Evolutionary conservation across 2,797 vertebrate species (phyloP), one percentile per base, ranked within the genome.

Genomic region (Microctenopoma steveboyesi): DNA sequence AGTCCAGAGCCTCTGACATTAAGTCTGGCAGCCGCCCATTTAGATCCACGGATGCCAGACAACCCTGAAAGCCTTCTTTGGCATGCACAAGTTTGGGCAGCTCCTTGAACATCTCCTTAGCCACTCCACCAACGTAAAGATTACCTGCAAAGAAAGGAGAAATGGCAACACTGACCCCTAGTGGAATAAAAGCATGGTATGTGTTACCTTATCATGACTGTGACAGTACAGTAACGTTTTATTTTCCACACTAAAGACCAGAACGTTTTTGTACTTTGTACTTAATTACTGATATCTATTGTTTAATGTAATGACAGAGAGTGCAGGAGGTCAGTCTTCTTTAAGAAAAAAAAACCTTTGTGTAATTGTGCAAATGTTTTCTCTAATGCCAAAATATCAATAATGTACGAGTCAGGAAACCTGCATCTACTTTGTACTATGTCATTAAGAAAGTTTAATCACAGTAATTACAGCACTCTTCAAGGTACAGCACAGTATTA

Each of bases 31-130:
- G 96, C 2, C 96, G 94, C 74, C 97, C 96, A 0, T 99, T 99
- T 85, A 99, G 92, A 88, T 99, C 97, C 64, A 99, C 94, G 0
- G 97, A 98, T 5, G 97, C 97, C 85, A 99, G 92, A 76, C 97
- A 99, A 78, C 97, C 97, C 83, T 99, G 97, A 89, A 99, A 99
- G 3, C 97, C 97, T 81, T 98, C 97, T 79, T 96, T 98, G 70
- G 97, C 96, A 0, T 98, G 96, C 37, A 99, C 97, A 28, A 99
- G 91, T 84, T 98, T 99, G 14, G 97, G 97, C 76, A 99, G 92
- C 39, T 97, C 96, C 84, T 97, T 98, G 86, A 92, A 98, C 87
- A 95, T 96, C 76, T 98, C 96, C 92, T 98, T 98, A 15, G 97
- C 93, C 83, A 99, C 96, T 47, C 97, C 97, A 73, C 96, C 97